Base-by-base conservation (phyloP, 1,140 invertebrate genomes). In the Maconellicoccus hirsutus region DNA sequence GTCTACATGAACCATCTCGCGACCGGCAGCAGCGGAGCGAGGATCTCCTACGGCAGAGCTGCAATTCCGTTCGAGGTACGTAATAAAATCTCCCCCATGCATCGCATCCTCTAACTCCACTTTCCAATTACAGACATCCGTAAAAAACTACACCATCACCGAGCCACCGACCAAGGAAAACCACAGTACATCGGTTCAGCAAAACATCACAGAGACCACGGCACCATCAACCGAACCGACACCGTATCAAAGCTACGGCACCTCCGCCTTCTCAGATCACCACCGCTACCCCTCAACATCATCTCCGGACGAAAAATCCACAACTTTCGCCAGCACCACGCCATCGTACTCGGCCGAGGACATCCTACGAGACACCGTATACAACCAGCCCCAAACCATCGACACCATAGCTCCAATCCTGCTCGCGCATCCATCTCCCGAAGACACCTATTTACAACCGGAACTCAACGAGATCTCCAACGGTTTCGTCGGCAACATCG, bases 1-100 rank as follows among this genome's bases (percentile, higher is more conserved):
- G 85, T 86, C 10, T 91, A 89, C 61, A 66, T 23, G 61, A 66
- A 26, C 21, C 61, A 66, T 23, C 3, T 23, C 7, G 10, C 21
- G 3, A 25, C 61, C 10, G 61, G 61, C 22, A 66, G 61, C 8
- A 66, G 61, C 19, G 61, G 61, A 66, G 25, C 61, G 3, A 23
- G 61, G 19, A 26, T 66, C 2, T 8, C 25, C 19, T 26, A 16
- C 21, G 61, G 42, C 4, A 52, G 42, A 52, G 42, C 42, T 16
- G 42, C 42, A 3, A 19, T 19, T 3, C 42, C 10, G n/a, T 52
- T 52, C 16, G 42, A 52, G 42, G 42, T 52, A 52, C 2, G 42
- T 33, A n/a, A n/a, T n/a, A n/a, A n/a, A n/a, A n/a, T n/a, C n/a
- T n/a, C n/a, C n/a, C n/a, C n/a, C n/a, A n/a, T n/a, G n/a, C n/a